A percentile compares a stretch with the other conserved stretches of the same genome.
These are phyloP conservation scores for Branchinecta sandiegonensis DNA, from an alignment of 2,888 invertebrate genomes.

Conservation along the genomic window DNA sequence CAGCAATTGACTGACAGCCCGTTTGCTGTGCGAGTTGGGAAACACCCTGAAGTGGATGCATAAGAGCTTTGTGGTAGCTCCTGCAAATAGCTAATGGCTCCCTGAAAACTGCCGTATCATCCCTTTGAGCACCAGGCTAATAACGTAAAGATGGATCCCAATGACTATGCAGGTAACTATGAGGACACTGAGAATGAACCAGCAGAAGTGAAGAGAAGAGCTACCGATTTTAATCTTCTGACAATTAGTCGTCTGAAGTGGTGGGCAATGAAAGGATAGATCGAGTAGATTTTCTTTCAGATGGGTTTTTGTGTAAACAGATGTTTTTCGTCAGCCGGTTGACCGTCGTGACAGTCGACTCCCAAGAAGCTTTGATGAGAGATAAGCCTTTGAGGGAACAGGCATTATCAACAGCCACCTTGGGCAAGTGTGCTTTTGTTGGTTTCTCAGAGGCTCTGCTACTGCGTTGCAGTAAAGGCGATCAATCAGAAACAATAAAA, in stretches of 20 bases:
- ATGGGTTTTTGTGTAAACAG: conserved; percentile 16
- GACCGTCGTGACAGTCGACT: conserved; percentile 4
- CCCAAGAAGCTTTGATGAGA: neutral
- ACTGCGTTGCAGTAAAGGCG: too few species aligned
- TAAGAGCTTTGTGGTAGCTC: neutral
- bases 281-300: conserved; percentile 13
- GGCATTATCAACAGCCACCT: neutral
- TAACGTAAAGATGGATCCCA: conserved; percentile 15
- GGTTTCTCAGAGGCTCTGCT: too few species aligned
- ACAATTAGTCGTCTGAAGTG: conserved; percentile 13
- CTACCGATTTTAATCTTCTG: conserved; percentile 16
- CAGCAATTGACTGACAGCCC: too few species aligned
- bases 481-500: too few species aligned
- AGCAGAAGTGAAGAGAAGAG: neutral
- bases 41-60: conserved; percentile 1
- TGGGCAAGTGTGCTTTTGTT: neutral
- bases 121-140: conserved; percentile 13
- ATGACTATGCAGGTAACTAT: neutral
- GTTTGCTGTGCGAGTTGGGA: neutral
- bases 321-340: neutral
- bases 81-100: conserved; percentile 15
- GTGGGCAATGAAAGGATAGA: conserved; percentile 12
- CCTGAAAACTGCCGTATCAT: conserved; percentile 10
- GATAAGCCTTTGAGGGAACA: conserved; percentile 1
- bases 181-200: neutral